Percentiles rank a stretch among this genome's conserved stretches.
These are phyloP conservation scores for Scartelaos histophorus DNA, from an alignment of 2,113 vertebrate species.

Conservation along the genomic window DNA sequence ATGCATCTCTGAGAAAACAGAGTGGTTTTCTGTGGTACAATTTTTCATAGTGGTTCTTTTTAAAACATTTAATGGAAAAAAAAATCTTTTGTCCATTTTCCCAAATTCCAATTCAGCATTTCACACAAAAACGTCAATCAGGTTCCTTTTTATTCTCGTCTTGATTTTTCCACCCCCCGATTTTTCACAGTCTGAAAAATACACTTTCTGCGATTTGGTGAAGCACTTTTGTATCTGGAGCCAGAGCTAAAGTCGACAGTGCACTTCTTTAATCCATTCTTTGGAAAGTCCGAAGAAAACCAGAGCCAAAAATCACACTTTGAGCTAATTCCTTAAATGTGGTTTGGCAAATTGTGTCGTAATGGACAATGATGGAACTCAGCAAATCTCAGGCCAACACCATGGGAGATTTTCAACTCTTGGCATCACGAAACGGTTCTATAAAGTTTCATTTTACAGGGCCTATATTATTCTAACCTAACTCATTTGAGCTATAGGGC, in stretches of 20 bases:
- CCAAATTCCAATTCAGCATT: constrained; percentile 31
- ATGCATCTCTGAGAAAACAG: background rate
- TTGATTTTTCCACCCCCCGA: constrained; percentile 1
- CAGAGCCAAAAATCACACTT: background rate
- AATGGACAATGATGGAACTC: background rate
- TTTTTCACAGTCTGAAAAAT: background rate
- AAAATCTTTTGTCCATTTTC: constrained; percentile 5
- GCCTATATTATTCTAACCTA: too few species aligned
- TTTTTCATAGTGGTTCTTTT: constrained; percentile 30
- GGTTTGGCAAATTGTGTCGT: background rate
- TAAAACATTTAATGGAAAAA: constrained; percentile 37
- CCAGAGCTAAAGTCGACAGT: background rate
- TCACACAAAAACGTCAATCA: constrained; percentile 51
- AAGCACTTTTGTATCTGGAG: background rate
- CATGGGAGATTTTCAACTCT: background rate
- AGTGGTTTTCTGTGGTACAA: constrained; percentile 8
- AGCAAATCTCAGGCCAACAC: background rate
- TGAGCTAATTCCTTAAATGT: background rate
- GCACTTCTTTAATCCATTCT: constrained; percentile 1
- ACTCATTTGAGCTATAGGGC: too few species aligned
- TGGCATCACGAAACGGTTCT: background rate
- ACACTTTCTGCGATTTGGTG: constrained; percentile 13
- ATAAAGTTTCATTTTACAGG: too few species aligned
- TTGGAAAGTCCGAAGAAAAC: background rate
- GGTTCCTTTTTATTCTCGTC: constrained; percentile 23